Conservation (phyloP, 1,140 invertebrate genomes). For the Lutraria rhynchaena region DNA sequence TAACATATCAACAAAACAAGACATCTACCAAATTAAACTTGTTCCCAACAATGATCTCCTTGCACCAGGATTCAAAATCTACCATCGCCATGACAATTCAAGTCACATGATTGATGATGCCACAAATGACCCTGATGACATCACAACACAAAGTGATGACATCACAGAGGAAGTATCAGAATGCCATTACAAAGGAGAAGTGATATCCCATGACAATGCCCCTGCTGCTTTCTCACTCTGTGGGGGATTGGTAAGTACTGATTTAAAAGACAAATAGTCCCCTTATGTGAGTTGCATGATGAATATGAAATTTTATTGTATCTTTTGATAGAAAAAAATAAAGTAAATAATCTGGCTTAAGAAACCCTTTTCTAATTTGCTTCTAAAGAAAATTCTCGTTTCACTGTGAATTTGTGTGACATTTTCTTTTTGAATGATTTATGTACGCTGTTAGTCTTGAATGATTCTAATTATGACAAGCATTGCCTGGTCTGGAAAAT, state of each 20-base stretch:
- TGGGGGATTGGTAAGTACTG: slow-evolving; percentile 39
- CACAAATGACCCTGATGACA: slow-evolving; percentile 17
- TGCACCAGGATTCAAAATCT: slow-evolving; percentile 46
- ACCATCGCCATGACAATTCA: slow-evolving; percentile 31
- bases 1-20: slow-evolving; percentile 40
- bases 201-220: slow-evolving; percentile 39
- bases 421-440: no score
- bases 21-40: slow-evolving; percentile 38
- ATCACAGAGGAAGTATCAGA: slow-evolving; percentile 15
- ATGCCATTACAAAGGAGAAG: slow-evolving; percentile 37
- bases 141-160: slow-evolving; percentile 26
- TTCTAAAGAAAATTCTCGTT: no score
- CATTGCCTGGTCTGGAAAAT: no score
- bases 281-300: no score
- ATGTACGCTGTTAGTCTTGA: no score
- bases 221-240: slow-evolving; percentile 48
- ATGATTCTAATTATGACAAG: no score
- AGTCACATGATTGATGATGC: background rate
- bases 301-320: no score
- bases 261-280: no score
- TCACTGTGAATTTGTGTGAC: no score
- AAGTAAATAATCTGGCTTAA: no score
- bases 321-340: no score
- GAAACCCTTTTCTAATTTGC: no score
- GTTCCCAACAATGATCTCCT: slow-evolving; percentile 27